Evolutionary conservation across 2,888 invertebrate genomes (phyloP).

Genomic region (Chaetogeoica ovagalla): DNA sequence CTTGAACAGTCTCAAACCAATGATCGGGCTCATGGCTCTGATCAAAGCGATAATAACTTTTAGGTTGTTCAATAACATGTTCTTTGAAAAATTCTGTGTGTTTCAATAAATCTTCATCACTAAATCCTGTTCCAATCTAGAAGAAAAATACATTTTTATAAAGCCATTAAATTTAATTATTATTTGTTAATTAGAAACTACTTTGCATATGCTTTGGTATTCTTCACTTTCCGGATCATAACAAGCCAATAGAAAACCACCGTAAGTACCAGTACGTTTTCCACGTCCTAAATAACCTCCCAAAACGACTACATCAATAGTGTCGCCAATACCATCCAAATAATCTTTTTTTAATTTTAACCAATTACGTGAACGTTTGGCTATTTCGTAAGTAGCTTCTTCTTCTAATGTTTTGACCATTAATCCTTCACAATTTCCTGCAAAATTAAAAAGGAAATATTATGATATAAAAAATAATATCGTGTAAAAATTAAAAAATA

Average conservation of each 20-base stretch:
- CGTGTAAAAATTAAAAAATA: slow-evolving; percentile 39
- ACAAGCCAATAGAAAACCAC: slow-evolving; percentile 93
- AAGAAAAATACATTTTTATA: slow-evolving; percentile 27
- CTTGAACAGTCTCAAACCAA: slow-evolving; percentile 84
- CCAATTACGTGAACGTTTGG: slow-evolving; percentile 92
- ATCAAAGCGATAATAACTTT: slow-evolving; percentile 82
- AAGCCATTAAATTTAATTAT: not conserved
- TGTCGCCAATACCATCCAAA: slow-evolving; percentile 93
- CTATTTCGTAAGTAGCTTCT: slow-evolving; percentile 95
- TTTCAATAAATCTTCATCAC: slow-evolving; percentile 80
- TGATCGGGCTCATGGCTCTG: slow-evolving; percentile 75
- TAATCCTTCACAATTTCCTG: slow-evolving; percentile 94
- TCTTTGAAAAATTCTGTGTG: slow-evolving; percentile 77
- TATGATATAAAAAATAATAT: slow-evolving; percentile 28
- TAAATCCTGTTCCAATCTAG: slow-evolving; percentile 90
- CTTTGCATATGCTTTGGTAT: slow-evolving; percentile 91
- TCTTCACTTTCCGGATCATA: slow-evolving; percentile 87
- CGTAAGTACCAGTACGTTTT: slow-evolving; percentile 87
- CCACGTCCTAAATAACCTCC: slow-evolving; percentile 94
- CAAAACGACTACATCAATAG: slow-evolving; percentile 91
- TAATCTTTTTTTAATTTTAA: slow-evolving; percentile 97
- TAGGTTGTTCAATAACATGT: slow-evolving; percentile 74
- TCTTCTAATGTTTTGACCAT: slow-evolving; percentile 95
- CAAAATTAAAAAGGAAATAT: slow-evolving; percentile 6
- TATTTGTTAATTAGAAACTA: slow-evolving; percentile 58